A percentile compares a stretch with the other conserved stretches of the same genome.
Conservation (phyloP, 2,113 vertebrate species). For the Nesogale talazaci region DNA sequence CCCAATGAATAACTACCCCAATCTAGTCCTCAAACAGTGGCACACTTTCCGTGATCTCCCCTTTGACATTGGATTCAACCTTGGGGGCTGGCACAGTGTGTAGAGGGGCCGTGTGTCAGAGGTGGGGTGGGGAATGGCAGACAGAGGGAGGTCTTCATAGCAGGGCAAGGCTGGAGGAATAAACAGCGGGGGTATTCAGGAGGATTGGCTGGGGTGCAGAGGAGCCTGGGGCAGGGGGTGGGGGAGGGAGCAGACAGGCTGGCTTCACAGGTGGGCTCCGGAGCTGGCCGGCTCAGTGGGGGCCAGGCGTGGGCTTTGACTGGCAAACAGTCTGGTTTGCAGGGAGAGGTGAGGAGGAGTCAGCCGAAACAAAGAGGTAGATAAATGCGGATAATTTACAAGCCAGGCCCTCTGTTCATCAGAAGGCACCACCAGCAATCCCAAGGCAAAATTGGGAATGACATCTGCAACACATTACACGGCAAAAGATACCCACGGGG, state of each 20-base stretch:
- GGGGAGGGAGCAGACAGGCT: background rate
- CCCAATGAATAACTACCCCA: background rate
- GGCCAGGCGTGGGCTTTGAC: background rate
- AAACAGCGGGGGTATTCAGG: background rate
- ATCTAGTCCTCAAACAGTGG: background rate
- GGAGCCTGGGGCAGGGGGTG: background rate
- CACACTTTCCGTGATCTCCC: background rate
- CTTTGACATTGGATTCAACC: background rate
- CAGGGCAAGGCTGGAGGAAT: background rate
- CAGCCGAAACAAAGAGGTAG: background rate
- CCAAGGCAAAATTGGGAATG: background rate
- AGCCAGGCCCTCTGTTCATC: background rate
- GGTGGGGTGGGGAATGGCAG: background rate
- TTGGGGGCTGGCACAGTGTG: background rate
- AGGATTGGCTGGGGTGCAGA: background rate
- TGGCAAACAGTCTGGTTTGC: background rate
- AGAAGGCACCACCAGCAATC: background rate
- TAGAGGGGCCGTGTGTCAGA: background rate
- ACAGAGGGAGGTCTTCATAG: background rate
- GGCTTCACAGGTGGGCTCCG: background rate
- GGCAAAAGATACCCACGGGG: background rate
- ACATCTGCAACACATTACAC: background rate
- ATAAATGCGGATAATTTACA: background rate
- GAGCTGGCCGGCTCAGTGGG: background rate
- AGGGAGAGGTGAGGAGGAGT: background rate